phyloP scores from a whole-genome alignment of 2,888 invertebrate genomes.

The Microplitis deprimator region DNA sequence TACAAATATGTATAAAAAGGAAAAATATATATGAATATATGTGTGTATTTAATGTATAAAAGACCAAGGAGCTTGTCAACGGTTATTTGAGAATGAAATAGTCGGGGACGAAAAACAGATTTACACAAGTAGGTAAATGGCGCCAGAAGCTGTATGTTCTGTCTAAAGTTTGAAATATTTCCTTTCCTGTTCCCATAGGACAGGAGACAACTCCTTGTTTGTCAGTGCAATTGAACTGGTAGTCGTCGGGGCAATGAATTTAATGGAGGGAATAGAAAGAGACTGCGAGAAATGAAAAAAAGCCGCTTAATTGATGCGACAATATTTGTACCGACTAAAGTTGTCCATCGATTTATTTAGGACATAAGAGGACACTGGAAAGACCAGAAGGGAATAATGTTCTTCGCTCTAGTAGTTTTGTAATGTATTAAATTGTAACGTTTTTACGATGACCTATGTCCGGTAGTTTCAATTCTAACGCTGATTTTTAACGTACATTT shows the following conservation, averaged over 20 bases:
- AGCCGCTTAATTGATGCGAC: slow-evolving; percentile 66
- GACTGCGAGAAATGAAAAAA: slow-evolving; percentile 39
- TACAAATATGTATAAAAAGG: slow-evolving; percentile 46
- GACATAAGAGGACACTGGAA: slow-evolving; percentile 43
- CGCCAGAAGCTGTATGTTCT: slow-evolving; percentile 37
- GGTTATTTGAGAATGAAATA: slow-evolving; percentile 56
- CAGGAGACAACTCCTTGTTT: not conserved
- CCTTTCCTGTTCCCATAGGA: slow-evolving; percentile 16
- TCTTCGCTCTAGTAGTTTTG: slow-evolving; percentile 25
- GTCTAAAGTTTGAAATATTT: slow-evolving; percentile 26
- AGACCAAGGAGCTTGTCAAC: slow-evolving; percentile 29
- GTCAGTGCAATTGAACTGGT: not conserved
- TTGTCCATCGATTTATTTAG: slow-evolving; percentile 62
- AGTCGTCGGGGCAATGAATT: slow-evolving; percentile 22
- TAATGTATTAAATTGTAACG: slow-evolving; percentile 35
- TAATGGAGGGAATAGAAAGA: slow-evolving; percentile 42
- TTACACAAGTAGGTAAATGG: slow-evolving; percentile 45
- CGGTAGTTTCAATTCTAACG: not conserved
- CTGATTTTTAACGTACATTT: slow-evolving; percentile 5
- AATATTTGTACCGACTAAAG: slow-evolving; percentile 65
- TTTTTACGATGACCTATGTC: slow-evolving; percentile 20
- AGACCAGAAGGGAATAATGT: slow-evolving; percentile 32
- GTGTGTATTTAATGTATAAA: slow-evolving; percentile 39
- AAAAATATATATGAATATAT: slow-evolving; percentile 37
- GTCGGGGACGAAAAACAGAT: slow-evolving; percentile 61